Conservation (phyloP, 2,888 invertebrate genomes). For the Operophtera brumata region DNA sequence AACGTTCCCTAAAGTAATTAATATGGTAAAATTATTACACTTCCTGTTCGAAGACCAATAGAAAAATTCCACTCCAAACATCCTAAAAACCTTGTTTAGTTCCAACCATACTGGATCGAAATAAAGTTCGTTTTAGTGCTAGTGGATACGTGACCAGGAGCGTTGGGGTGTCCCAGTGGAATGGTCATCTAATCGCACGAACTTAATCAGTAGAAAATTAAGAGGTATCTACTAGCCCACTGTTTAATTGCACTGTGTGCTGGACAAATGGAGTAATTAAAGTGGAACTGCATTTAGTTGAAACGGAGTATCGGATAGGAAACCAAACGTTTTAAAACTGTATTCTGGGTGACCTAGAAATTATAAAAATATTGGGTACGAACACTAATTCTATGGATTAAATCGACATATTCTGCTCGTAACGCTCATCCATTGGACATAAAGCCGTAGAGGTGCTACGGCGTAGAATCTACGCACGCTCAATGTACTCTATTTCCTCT, state of each 20-base stretch:
- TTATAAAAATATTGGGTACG: too few species aligned
- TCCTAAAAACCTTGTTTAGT: background rate
- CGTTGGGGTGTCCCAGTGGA: conserved; percentile 17
- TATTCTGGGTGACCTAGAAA: too few species aligned
- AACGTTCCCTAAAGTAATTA: conserved; percentile 12
- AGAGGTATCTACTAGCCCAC: background rate
- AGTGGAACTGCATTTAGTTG: conserved; percentile 1
- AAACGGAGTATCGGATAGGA: background rate
- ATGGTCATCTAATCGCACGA: conserved; percentile 9
- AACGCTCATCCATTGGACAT: too few species aligned
- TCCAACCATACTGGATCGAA: background rate
- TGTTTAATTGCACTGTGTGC: background rate
- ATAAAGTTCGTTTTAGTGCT: conserved; percentile 6
- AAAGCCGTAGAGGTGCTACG: background rate
- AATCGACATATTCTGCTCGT: too few species aligned
- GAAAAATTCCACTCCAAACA: conserved; percentile 12
- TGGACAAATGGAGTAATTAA: conserved; percentile 5
- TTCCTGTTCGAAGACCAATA: conserved; percentile 19
- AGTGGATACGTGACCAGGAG: conserved; percentile 17
- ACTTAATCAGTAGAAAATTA: conserved; percentile 23
- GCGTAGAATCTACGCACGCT: too few species aligned
- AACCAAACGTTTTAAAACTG: background rate
- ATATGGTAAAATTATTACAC: conserved; percentile 21
- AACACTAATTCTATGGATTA: too few species aligned
- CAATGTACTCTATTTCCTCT: too few species aligned